phyloP scores from a whole-genome alignment of 2,888 invertebrate genomes.

The Sinopyrophorus schimmeli region DNA sequence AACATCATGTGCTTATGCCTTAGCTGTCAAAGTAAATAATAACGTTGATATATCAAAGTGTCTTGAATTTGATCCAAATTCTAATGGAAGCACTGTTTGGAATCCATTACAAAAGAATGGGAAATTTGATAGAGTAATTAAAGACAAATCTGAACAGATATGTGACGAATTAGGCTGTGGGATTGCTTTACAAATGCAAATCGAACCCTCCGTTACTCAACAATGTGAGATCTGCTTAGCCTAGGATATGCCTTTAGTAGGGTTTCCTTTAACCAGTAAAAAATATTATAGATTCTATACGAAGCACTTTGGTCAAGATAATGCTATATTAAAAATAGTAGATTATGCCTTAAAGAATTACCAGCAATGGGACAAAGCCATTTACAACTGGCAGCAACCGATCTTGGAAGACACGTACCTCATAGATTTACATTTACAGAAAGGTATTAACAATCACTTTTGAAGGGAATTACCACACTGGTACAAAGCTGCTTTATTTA shows the following conservation, averaged over 20 bases:
- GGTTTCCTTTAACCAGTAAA: constrained; percentile 71
- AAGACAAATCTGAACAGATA: constrained; percentile 42
- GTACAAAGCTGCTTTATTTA: constrained; percentile 96
- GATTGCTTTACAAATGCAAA: constrained; percentile 66
- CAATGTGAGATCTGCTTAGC: constrained; percentile 73
- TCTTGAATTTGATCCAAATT: constrained; percentile 69
- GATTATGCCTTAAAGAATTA: constrained; percentile 79
- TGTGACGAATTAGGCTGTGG: constrained; percentile 58
- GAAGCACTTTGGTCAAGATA: constrained; percentile 75
- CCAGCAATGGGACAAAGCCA: constrained; percentile 78
- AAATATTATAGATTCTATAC: constrained; percentile 79
- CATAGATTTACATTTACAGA: too few relatives aligned
- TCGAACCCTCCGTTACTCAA: constrained; percentile 59
- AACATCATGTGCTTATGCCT: constrained; percentile 68
- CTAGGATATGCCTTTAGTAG: constrained; percentile 91
- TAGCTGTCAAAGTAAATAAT: constrained; percentile 60
- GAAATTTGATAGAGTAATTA: constrained; percentile 56
- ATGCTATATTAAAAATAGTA: constrained; percentile 74
- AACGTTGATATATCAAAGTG: constrained; percentile 63
- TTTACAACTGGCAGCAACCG: constrained; percentile 84
- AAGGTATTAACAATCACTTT: constrained; percentile 37
- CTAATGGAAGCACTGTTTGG: constrained; percentile 75
- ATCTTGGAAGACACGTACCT: constrained; percentile 75
- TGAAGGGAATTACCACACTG: constrained; percentile 77
- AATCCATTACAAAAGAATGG: constrained; percentile 72